These are phyloP conservation scores for Erinaceus europaeus DNA, from an alignment of 2,113 vertebrate species.

Conservation along the genomic window DNA sequence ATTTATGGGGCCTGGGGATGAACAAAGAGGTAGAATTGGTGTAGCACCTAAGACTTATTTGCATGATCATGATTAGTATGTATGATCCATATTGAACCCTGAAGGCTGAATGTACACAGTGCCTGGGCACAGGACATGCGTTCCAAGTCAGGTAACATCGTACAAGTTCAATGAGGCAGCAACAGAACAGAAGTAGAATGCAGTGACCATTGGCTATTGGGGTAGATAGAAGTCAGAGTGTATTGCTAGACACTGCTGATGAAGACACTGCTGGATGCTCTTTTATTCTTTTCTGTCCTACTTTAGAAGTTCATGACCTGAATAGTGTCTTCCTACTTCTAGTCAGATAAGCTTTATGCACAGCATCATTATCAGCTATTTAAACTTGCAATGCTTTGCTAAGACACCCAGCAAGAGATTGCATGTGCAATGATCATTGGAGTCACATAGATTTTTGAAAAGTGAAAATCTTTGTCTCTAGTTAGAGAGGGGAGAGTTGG, in stretches of 20 bases:
- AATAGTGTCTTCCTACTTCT: not conserved
- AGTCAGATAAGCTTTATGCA: not conserved
- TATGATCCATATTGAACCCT: not conserved
- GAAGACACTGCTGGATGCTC: not conserved
- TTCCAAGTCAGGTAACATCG: not conserved
- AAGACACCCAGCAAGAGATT: not conserved
- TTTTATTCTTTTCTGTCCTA: not conserved
- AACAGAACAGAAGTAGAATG: not conserved
- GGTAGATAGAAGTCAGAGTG: not conserved
- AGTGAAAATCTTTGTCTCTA: not conserved
- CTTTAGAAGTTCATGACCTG: not conserved
- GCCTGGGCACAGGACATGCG: not conserved
- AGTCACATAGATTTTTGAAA: constrained; percentile 14
- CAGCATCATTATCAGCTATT: not conserved
- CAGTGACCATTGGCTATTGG: not conserved
- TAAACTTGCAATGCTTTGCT: not conserved
- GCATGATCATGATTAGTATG: not conserved
- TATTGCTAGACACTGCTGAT: not conserved
- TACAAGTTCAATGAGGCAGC: not conserved
- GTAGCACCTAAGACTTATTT: not conserved
- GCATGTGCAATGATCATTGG: not conserved
- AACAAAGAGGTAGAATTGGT: not conserved
- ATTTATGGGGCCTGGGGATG: not conserved
- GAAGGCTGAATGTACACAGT: not conserved
- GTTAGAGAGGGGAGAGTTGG: not conserved